Base-by-base conservation (phyloP, 2,797 vertebrate species). In the Lepilemur septentrionalis region DNA sequence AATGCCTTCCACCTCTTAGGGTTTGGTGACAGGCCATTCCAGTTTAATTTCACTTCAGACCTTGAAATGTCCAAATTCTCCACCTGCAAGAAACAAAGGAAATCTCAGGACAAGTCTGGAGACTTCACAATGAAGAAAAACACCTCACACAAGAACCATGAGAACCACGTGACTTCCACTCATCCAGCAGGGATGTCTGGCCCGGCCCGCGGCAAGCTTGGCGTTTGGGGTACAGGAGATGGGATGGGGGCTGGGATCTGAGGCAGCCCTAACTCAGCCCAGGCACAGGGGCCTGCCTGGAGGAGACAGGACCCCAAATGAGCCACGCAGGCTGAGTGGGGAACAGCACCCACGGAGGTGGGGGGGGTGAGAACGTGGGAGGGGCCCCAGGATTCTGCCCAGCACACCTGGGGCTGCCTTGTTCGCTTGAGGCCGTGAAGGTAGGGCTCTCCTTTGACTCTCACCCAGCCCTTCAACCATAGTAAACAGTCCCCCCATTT, bases 1-100 rank as follows among this genome's bases (percentile, higher is more conserved):
- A 96, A 38, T 73, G 32, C 57, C 73, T 85, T 82, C 59, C 14
- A 97, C 97, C 97, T 98, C 96, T 95, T 97, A 73, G 88, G 91
- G 48, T 93, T 80, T 70, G 85, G 80, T 63, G 97, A 89, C 50
- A 96, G 81, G 25, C 93, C 85, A 35, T 69, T 91, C 92, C 95
- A 95, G 69, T 89, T 97, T 76, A 97, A 63, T 61, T 96, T 96
- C 82, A 48, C 75, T 93, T 97, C 79, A 69, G 97, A 96, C 69
- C 61, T 93, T 20, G 96, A 69, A 92, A 86, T 50, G 57, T 93
- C 91, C 91, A 89, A 63, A 52, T 96, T 89, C 85, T 97, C 96
- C 67, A 86, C 32, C 97, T 98, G 89, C 17, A 70, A 80, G 65
- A 96, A 96, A 96, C 61, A 95, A 94, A 85, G 22, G 65, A 82